Evolutionary conservation across 2,797 vertebrate genomes (phyloP).

Genomic region (Salmo trutta): DNA sequence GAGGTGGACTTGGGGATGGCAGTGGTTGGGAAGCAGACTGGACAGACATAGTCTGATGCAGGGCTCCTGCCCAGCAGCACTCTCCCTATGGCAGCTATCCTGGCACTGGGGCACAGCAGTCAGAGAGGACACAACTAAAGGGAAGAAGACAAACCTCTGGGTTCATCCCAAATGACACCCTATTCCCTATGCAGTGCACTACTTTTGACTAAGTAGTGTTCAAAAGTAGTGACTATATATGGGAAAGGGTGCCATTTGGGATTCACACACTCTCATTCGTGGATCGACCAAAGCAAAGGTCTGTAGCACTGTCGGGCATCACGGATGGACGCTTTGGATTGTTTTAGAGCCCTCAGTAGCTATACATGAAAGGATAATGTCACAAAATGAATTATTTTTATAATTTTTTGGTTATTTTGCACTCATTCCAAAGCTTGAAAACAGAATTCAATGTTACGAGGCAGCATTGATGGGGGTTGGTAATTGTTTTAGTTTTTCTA

Average conservation of each 20-base stretch:
- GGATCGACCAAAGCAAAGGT: conserved; percentile 24
- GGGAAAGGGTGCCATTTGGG: neutral
- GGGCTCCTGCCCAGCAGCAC: conserved; percentile 45
- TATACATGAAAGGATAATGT: conserved; percentile 4
- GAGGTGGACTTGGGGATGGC: conserved; percentile 47
- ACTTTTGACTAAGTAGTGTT: neutral
- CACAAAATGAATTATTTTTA: conserved; percentile 10
- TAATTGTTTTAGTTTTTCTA: conserved; percentile 1
- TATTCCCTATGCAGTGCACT: neutral
- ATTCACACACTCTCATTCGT: neutral
- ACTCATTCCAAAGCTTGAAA: conserved; percentile 54
- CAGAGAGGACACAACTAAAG: conserved; percentile 56
- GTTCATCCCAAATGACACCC: neutral
- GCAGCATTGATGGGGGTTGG: neutral
- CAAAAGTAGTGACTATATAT: neutral
- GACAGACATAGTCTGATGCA: conserved; percentile 20
- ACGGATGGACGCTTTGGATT: neutral
- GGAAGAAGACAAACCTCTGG: conserved; percentile 27
- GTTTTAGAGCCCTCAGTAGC: conserved; percentile 13
- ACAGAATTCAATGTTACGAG: conserved; percentile 7
- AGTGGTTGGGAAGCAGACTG: conserved; percentile 49
- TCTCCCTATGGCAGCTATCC: conserved; percentile 75
- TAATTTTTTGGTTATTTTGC: conserved; percentile 37
- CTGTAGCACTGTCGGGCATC: neutral
- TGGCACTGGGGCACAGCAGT: conserved; percentile 28